These are phyloP conservation scores for Heliconius hewitsoni DNA, from an alignment of 1,140 invertebrate genomes.

Conservation along the genomic window DNA sequence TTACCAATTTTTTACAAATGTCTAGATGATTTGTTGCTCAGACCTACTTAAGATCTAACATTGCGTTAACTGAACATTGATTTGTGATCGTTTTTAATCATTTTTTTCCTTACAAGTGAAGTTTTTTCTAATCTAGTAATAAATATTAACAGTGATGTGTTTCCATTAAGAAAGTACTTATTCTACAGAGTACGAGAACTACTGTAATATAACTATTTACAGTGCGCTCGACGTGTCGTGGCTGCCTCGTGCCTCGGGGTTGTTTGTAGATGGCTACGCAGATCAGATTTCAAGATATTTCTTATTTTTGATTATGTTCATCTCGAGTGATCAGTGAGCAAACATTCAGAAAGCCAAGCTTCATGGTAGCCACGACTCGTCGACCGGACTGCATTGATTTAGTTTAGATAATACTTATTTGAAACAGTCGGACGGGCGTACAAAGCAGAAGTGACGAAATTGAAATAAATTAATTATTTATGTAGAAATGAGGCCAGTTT, in stretches of 20 bases:
- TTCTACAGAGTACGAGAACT: constrained; percentile 22
- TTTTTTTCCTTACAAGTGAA: constrained; percentile 11
- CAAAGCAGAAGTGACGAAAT: not conserved
- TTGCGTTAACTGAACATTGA: constrained; percentile 11
- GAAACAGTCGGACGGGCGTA: constrained; percentile 16
- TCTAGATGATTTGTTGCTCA: constrained; percentile 39
- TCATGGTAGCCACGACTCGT: too few species aligned
- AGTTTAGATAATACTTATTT: constrained; percentile 31
- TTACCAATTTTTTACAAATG: constrained; percentile 35
- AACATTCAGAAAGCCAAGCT: too few species aligned
- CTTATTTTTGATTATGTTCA: too few species aligned
- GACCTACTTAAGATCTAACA: constrained; percentile 37
- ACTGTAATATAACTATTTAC: constrained; percentile 33
- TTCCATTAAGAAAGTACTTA: constrained; percentile 15
- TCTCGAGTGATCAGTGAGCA: too few species aligned
- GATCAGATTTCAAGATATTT: too few species aligned
- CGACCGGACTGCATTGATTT: too few species aligned
- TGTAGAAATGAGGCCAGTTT: not conserved
- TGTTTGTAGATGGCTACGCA: too few species aligned
- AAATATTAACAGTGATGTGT: constrained; percentile 30
- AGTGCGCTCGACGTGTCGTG: not conserved
- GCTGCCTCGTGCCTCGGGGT: too few species aligned
- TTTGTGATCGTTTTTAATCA: constrained; percentile 18
- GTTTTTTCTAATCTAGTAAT: constrained; percentile 16
- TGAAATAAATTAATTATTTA: not conserved